Conservation (phyloP, 2,797 vertebrate genomes). For the Hippocampus kuda region DNA sequence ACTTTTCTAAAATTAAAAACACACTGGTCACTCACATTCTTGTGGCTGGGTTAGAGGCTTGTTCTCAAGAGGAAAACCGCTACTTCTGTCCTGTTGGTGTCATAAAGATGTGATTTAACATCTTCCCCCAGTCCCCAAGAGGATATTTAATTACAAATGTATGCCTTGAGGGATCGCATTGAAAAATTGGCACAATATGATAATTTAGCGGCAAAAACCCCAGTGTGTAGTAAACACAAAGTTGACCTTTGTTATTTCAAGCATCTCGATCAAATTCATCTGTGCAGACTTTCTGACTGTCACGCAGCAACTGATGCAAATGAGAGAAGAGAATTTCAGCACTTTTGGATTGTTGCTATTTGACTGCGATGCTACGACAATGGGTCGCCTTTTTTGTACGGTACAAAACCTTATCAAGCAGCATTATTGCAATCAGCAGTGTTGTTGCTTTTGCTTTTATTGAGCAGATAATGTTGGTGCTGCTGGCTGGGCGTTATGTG, state of each 20-base stretch:
- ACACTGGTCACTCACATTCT: slow-evolving; percentile 42
- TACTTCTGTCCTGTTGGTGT: slow-evolving; percentile 37
- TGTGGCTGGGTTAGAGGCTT: slow-evolving; percentile 37
- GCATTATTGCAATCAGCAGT: no score
- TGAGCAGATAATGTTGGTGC: no score
- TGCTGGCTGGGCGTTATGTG: no score
- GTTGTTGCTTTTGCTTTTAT: no score
- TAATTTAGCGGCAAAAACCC: background rate
- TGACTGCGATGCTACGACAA: no score
- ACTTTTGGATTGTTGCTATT: no score
- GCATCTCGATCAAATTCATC: background rate
- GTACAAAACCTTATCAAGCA: no score
- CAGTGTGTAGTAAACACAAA: background rate
- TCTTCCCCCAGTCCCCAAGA: background rate
- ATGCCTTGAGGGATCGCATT: background rate
- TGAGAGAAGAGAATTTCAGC: no score
- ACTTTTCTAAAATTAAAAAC: slow-evolving; percentile 57
- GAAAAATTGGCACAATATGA: background rate
- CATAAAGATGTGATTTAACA: slow-evolving; percentile 7
- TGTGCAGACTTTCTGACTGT: background rate
- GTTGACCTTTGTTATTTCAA: background rate
- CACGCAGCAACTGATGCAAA: no score
- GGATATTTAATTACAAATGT: background rate
- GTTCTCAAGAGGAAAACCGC: slow-evolving; percentile 45
- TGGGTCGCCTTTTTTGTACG: no score